Conservation (phyloP, 2,113 vertebrate species). For the Danio rerio region DNA sequence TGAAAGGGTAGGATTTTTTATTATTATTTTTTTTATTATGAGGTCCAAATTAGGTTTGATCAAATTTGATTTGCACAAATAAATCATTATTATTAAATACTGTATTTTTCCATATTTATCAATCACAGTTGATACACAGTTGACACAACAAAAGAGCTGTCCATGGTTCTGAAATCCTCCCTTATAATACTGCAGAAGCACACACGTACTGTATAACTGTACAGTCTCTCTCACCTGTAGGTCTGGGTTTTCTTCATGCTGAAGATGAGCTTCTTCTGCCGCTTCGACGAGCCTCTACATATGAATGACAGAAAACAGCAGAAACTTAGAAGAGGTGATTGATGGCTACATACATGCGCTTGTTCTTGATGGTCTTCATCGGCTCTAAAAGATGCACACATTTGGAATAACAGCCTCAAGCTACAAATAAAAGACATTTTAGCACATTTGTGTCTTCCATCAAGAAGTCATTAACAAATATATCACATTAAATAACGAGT, state of each 20-base stretch:
- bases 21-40: too few relatives aligned
- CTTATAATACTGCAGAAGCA: not conserved
- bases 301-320: not conserved
- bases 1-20: too few relatives aligned
- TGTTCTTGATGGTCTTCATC: slow-evolving; percentile 9
- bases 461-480: not conserved
- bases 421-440: not conserved
- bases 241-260: slow-evolving; percentile 95
- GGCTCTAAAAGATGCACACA: not conserved
- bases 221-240: slow-evolving; percentile 84
- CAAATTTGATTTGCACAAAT: too few relatives aligned
- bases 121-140: not conserved
- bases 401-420: not conserved
- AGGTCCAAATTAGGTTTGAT: not conserved
- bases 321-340: slow-evolving; percentile 7
- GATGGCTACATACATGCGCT: slow-evolving; percentile 42
- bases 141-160: slow-evolving; percentile 16
- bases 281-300: slow-evolving; percentile 93
- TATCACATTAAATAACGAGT: not conserved
- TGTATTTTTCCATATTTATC: too few relatives aligned
- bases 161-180: slow-evolving; percentile 23
- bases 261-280: slow-evolving; percentile 94
- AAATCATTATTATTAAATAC: too few relatives aligned
- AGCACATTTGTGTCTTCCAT: not conserved
- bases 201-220: not conserved